Evolutionary conservation across 2,113 vertebrate genomes (phyloP), one percentile per base, ranked within the genome.

Genomic region (Suricata suricatta): DNA sequence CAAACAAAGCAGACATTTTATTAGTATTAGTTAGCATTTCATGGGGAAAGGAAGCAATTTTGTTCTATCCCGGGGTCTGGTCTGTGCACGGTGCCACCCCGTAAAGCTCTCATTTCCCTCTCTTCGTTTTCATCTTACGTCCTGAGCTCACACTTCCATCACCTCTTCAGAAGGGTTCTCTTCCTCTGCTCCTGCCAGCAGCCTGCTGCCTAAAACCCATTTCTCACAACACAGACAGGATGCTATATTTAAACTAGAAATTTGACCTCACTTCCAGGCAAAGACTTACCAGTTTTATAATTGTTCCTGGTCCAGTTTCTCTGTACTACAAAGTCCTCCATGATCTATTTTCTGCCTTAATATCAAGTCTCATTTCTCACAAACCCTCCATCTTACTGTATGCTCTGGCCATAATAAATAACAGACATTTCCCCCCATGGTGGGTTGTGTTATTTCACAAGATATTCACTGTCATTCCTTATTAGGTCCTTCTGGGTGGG

Each of bases 401-500:
- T 38, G 5, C 14, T 66, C 12, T n/a, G 38, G 15, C 2, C n/a
- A 2, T n/a, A 54, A 52, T 5, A 19, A 57, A 44, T 12, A 35
- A 3, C 4, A 50, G 38, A 10, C 63, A n/a, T 41, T 66, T 35
- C 5, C 44, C 16, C 17, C 63, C 3, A 13, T 47, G 16, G 27
- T 25, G 5, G 38, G 12, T 35, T 27, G 4, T 16, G 66, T 50
- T 16, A 16, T 10, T 68, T 31, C 44, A 54, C 63, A 44, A 31
- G 35, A 68, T 35, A 35, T 2, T 88, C 19, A 66, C 0, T 23
- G 7, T 10, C 66, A 10, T 21, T 88, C 33, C 11, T 80, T 23
- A 15, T 2, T 27, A 29, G 29, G 23, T 35, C 12, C 4, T 3
- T 60, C n/a, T 6, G 8, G 1, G 10, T 0, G 4, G 4, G 12